A percentile compares a stretch with the other conserved stretches of the same genome.
phyloP scores from a whole-genome alignment of 1,140 invertebrate genomes.

The Calliopsis andreniformis region DNA sequence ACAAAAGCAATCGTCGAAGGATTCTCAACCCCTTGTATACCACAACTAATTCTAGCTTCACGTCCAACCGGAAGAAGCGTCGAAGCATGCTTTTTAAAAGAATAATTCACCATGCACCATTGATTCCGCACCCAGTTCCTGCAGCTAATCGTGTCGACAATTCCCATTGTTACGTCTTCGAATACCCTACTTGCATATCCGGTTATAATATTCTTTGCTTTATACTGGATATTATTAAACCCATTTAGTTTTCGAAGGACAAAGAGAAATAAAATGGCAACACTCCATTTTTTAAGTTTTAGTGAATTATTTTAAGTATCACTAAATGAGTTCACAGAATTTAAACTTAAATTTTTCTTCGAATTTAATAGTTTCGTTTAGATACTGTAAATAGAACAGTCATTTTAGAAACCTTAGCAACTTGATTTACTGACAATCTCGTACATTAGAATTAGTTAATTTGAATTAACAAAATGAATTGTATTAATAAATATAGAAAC shows the following conservation, averaged over 20 bases:
- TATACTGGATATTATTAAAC: not conserved
- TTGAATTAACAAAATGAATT: too few relatives aligned
- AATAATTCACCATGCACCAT: conserved; percentile 63
- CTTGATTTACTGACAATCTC: too few relatives aligned
- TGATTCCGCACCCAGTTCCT: conserved; percentile 59
- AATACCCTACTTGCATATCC: conserved; percentile 37
- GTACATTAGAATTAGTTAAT: too few relatives aligned
- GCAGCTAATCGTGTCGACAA: conserved; percentile 58
- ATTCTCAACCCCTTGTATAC: not conserved
- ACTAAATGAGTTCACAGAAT: too few relatives aligned
- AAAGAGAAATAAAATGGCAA: too few relatives aligned
- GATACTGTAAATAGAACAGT: too few relatives aligned
- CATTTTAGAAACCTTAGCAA: too few relatives aligned
- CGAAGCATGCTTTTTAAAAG: conserved; percentile 34
- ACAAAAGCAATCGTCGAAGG: not conserved
- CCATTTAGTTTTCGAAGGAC: not conserved
- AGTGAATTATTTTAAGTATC: too few relatives aligned
- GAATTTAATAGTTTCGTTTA: too few relatives aligned
- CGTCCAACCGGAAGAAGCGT: not conserved
- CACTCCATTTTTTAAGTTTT: too few relatives aligned
- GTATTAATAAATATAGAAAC: too few relatives aligned
- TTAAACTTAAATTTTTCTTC: too few relatives aligned
- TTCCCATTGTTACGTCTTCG: conserved; percentile 62
- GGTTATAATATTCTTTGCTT: conserved; percentile 12
- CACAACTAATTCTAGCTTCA: not conserved